Conservation (phyloP, 2,797 vertebrate genomes). For the Astyanax mexicanus region DNA sequence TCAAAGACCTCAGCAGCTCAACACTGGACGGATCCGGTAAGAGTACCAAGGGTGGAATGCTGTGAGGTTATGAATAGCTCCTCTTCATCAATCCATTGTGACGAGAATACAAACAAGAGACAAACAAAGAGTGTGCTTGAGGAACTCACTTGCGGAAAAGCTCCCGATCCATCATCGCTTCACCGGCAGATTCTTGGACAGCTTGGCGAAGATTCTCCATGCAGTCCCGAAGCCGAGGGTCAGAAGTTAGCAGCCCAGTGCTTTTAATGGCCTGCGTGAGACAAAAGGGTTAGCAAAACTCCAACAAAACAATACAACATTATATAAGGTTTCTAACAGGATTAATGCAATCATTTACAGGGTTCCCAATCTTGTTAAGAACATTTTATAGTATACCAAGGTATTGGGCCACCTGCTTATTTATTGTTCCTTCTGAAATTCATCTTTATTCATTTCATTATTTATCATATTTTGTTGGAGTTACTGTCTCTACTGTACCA, state of each 20-base stretch:
- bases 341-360: too few species aligned
- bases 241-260: constrained; percentile 86
- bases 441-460: too few species aligned
- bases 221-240: constrained; percentile 85
- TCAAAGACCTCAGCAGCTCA: neutral
- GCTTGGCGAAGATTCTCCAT: constrained; percentile 78
- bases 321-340: too few species aligned
- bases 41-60: neutral
- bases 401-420: too few species aligned
- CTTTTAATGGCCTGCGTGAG: constrained; percentile 79
- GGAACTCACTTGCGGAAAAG: constrained; percentile 84
- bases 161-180: constrained; percentile 84
- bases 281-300: neutral
- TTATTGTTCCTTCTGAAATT: too few species aligned
- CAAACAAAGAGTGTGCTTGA: neutral
- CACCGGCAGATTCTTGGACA: constrained; percentile 76
- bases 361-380: too few species aligned
- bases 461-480: too few species aligned
- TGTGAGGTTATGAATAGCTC: constrained; percentile 11
- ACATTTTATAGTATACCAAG: too few species aligned
- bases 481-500: too few species aligned
- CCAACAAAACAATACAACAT: neutral
- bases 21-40: neutral
- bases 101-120: neutral
- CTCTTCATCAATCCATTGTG: neutral